Percentiles rank a stretch among this genome's conserved stretches.
Conservation (phyloP, 1,140 invertebrate genomes). For the Yoshiicerus persimilis region DNA sequence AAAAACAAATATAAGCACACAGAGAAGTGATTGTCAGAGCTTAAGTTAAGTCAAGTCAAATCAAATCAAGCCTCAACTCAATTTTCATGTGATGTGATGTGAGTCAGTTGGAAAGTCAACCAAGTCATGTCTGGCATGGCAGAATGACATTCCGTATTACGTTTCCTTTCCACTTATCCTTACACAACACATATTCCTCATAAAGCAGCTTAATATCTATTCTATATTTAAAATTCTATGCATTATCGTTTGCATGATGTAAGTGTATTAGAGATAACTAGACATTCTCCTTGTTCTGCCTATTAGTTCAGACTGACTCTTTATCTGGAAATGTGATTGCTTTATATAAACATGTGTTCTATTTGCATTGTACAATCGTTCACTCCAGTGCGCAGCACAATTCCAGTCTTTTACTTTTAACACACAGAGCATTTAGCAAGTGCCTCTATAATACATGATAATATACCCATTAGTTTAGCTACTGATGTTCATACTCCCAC, state of each 20-base stretch:
- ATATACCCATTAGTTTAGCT: too few relatives aligned
- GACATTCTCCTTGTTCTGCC: not conserved
- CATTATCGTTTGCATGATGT: not conserved
- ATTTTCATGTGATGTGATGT: slow-evolving; percentile 1
- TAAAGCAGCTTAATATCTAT: not conserved
- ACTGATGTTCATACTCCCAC: not conserved
- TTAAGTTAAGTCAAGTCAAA: not conserved
- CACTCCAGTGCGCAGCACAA: not conserved
- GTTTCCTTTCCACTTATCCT: not conserved
- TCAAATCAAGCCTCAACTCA: not conserved
- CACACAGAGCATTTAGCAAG: too few relatives aligned
- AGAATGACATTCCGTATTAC: too few relatives aligned
- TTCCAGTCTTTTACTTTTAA: too few relatives aligned
- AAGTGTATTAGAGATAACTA: not conserved
- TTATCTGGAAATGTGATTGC: not conserved
- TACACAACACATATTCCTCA: not conserved
- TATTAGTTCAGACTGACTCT: not conserved
- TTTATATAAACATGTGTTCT: not conserved
- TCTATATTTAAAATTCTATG: not conserved
- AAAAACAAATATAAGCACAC: not conserved
- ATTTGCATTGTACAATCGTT: not conserved
- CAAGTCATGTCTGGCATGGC: not conserved
- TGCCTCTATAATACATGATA: too few relatives aligned
- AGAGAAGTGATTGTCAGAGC: not conserved
- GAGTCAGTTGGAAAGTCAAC: not conserved